A percentile compares a stretch with the other conserved stretches of the same genome.
These are phyloP conservation scores for Eilema griseolum DNA, from an alignment of 2,888 invertebrate genomes.

Conservation along the genomic window DNA sequence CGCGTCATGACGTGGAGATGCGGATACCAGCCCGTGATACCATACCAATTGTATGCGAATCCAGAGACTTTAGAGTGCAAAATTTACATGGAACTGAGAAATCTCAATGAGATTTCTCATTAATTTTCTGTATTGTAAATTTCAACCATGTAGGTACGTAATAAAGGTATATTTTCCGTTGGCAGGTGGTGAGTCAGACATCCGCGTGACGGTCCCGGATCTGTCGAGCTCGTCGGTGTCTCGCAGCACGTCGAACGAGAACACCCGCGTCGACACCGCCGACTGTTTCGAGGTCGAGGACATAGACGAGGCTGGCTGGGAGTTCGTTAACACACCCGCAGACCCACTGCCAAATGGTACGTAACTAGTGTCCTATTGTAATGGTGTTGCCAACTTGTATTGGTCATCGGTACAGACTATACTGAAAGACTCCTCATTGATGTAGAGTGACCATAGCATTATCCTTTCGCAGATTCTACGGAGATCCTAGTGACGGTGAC, in stretches of 20 bases:
- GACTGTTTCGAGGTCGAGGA: conserved; percentile 86
- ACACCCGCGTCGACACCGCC: conserved; percentile 73
- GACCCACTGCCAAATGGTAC: conserved; percentile 78
- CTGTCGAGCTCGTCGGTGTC: conserved; percentile 41
- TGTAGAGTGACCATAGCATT: conserved; percentile 15
- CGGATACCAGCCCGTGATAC: too few relatives aligned
- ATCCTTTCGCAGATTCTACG: conserved; percentile 26
- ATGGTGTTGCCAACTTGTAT: not conserved
- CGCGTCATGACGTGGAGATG: too few relatives aligned
- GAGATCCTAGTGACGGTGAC: conserved; percentile 23
- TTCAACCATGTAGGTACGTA: too few relatives aligned
- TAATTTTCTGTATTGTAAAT: too few relatives aligned
- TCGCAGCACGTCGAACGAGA: conserved; percentile 49
- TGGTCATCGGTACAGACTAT: too few relatives aligned
- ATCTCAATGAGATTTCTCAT: too few relatives aligned
- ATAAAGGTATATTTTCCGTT: not conserved
- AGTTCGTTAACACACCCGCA: conserved; percentile 77
- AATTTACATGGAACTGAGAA: too few relatives aligned
- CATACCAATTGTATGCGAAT: too few relatives aligned
- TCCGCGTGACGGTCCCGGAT: conserved; percentile 57
- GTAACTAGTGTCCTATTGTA: conserved; percentile 54
- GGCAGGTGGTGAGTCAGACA: conserved; percentile 73
- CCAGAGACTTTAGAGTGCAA: too few relatives aligned
- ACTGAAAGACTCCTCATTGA: too few relatives aligned
- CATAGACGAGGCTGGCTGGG: conserved; percentile 83